Base-by-base conservation (phyloP, 2,113 vertebrate genomes). In the Nycticorax nycticorax region DNA sequence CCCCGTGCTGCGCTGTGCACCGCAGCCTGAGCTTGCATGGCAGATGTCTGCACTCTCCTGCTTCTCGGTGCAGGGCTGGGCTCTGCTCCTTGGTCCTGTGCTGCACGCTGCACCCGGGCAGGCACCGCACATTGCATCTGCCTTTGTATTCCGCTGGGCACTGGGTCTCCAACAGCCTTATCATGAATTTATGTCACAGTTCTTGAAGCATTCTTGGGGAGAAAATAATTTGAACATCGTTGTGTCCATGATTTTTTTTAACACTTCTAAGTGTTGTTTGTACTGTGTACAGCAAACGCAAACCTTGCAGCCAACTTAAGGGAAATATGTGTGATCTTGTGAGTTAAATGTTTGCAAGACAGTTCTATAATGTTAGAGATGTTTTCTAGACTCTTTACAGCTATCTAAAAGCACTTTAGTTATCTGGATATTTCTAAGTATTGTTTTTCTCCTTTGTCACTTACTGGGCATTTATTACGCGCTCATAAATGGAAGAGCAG, bases 401-500 rank as follows among this genome's bases (percentile, higher is more conserved):
- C 95, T 98, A 15, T 66, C 28, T 59, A 64, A 53, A 92, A 74
- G 50, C 19, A 37, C 13, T 75, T 30, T 14, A 60, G 39, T 83
- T 66, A 35, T 60, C 45, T 93, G 89, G 95, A 73, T 96, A 93
- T 97, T 96, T 63, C 72, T 78, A 43, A 73, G 30, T 28, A 55
- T 84, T 88, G 37, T 43, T 96, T 69, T 88, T 96, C 78, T 97
- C 21, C n/a, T 60, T 90, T 93, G 68, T 79, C 43, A 68, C 50
- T 96, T 57, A 18, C 9, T 48, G 48, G 30, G 27, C 89, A 96
- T 96, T 98, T 98, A 95, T 97, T 96, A 86, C 93, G 76, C 64
- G 80, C 96, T 96, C 88, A 88, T 85, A 97, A 98, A 98, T 97
- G 94, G 83, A 97, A 13, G 8, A 55, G 62, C n/a, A 92, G 85